These are phyloP conservation scores for Camponotus fellah DNA, from an alignment of 2,888 invertebrate species.

Conservation along the genomic window DNA sequence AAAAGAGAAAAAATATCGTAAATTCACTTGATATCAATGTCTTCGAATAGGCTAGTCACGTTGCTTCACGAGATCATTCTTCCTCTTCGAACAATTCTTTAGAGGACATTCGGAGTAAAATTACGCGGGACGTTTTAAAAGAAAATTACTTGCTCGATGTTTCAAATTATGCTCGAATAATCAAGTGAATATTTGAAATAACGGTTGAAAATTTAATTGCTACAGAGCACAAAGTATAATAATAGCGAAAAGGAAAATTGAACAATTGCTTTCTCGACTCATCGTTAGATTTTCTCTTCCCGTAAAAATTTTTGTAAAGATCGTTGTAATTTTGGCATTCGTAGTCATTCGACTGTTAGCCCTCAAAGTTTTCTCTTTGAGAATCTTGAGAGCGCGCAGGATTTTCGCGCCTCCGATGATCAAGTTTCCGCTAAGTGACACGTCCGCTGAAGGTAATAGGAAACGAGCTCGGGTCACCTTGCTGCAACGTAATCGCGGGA, in stretches of 20 bases:
- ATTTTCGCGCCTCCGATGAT: constrained; percentile 36
- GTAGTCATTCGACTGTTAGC: background rate
- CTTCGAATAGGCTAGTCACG: background rate
- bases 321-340: background rate
- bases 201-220: background rate
- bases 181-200: background rate
- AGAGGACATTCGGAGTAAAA: background rate
- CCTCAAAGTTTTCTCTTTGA: constrained; percentile 4
- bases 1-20: background rate
- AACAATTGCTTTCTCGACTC: background rate
- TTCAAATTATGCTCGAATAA: background rate
- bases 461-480: constrained; percentile 54
- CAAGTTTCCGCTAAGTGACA: constrained; percentile 55
- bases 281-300: background rate
- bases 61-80: background rate
- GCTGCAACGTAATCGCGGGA: constrained; percentile 48
- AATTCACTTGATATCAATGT: background rate
- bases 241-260: background rate
- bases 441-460: constrained; percentile 52
- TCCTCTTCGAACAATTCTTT: background rate
- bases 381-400: background rate
- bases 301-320: background rate
- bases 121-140: background rate
- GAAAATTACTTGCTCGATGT: background rate
- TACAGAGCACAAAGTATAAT: background rate